phyloP scores from a whole-genome alignment of 2,797 vertebrate species.

The Mormyrus proboscirostris region DNA sequence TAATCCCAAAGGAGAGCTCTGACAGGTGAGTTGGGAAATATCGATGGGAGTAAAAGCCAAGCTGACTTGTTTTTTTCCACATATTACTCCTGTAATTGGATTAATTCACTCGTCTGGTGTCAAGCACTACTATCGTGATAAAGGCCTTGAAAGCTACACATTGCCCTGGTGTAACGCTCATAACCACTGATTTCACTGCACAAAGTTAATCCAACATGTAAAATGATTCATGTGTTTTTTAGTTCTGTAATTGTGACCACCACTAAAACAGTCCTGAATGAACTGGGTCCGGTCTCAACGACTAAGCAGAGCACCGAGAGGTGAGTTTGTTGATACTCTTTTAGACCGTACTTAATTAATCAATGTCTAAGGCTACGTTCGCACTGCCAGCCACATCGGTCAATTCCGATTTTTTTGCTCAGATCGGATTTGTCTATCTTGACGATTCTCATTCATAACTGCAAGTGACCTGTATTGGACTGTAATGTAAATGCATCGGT shows the following conservation, averaged over 20 bases:
- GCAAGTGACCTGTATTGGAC: too few species aligned
- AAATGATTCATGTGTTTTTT: not conserved
- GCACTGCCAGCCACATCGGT: too few species aligned
- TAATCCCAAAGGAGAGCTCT: not conserved
- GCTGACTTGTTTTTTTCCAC: not conserved
- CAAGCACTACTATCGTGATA: not conserved
- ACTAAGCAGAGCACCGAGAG: conserved; percentile 15
- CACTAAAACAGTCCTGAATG: not conserved
- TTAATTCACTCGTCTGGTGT: not conserved
- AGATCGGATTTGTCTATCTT: too few species aligned
- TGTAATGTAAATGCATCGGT: too few species aligned
- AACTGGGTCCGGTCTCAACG: not conserved
- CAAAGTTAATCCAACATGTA: not conserved
- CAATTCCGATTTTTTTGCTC: too few species aligned
- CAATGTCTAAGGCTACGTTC: not conserved
- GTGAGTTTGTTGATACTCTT: not conserved
- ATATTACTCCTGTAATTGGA: not conserved
- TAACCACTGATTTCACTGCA: not conserved
- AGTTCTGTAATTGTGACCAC: not conserved
- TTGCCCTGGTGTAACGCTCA: too few species aligned
- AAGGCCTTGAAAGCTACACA: not conserved
- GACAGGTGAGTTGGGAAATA: conserved; percentile 2
- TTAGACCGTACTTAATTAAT: conserved; percentile 10
- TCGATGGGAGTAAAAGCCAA: not conserved
- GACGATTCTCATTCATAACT: too few species aligned